Conservation (phyloP, 2,797 vertebrate genomes). For the Heteromormyrus szaboi region DNA sequence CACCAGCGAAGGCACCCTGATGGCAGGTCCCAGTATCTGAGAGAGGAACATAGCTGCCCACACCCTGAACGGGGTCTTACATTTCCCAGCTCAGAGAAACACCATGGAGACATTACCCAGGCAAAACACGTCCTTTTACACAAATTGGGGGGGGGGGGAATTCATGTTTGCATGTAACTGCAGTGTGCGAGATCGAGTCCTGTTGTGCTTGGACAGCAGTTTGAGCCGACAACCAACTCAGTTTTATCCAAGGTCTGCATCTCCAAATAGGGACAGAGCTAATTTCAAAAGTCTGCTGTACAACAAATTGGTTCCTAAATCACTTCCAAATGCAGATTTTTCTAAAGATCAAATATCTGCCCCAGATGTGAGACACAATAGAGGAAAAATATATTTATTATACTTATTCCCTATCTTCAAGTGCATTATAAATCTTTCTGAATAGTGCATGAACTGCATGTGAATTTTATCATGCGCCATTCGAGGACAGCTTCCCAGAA, state of each 20-base stretch:
- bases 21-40: neutral
- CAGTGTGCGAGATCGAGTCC: neutral
- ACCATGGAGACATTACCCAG: neutral
- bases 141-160: neutral
- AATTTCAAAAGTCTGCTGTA: neutral
- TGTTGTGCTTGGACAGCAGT: neutral
- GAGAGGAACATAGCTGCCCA: neutral
- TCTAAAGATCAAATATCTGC: slow-evolving; percentile 17
- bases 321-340: slow-evolving; percentile 18
- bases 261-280: neutral
- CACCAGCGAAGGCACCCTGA: neutral
- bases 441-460: slow-evolving; percentile 14
- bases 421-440: slow-evolving; percentile 19
- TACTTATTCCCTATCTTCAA: slow-evolving; percentile 8
- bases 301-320: slow-evolving; percentile 14
- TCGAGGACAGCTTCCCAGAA: slow-evolving; percentile 31
- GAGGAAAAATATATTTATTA: neutral
- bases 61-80: neutral
- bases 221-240: neutral
- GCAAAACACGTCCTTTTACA: neutral
- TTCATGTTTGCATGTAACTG: neutral
- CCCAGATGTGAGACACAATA: slow-evolving; percentile 14
- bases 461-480: slow-evolving; percentile 16
- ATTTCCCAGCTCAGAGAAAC: neutral
- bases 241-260: neutral